Percentiles rank a stretch among this genome's conserved stretches.
phyloP scores from a whole-genome alignment of 2,888 invertebrate genomes.

The Trichogramma evanescens region DNA sequence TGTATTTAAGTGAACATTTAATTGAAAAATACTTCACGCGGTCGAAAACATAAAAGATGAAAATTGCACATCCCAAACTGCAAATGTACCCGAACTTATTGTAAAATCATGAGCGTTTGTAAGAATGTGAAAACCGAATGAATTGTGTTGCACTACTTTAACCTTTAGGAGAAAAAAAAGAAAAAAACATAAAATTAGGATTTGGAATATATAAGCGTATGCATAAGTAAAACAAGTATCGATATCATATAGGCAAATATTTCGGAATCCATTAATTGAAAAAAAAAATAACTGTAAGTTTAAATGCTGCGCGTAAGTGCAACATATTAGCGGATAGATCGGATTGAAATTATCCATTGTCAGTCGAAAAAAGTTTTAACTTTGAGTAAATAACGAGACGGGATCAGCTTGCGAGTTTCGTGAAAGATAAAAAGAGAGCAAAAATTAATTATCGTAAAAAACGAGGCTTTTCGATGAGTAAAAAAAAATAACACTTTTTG shows the following conservation, averaged over 20 bases:
- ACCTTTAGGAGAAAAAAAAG: constrained; percentile 6
- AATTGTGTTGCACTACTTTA: constrained; percentile 21
- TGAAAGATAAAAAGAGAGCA: not conserved
- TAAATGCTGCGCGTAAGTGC: constrained; percentile 16
- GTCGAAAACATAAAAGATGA: not conserved
- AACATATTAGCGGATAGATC: constrained; percentile 11
- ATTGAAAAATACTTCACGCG: not conserved
- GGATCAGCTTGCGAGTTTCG: too few species aligned
- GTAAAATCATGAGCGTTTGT: constrained; percentile 12
- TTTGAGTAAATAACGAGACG: too few species aligned
- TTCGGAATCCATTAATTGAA: constrained; percentile 12
- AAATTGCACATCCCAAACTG: constrained; percentile 7
- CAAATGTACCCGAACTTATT: not conserved
- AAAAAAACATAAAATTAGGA: constrained; percentile 15
- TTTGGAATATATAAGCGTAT: constrained; percentile 19
- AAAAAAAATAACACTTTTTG: too few species aligned
- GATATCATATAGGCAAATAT: constrained; percentile 14
- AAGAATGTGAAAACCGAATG: constrained; percentile 10
- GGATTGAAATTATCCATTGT: not conserved
- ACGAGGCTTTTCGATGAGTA: not conserved
- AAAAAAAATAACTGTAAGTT: constrained; percentile 16
- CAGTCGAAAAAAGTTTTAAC: too few species aligned
- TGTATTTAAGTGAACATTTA: not conserved
- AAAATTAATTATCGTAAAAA: not conserved
- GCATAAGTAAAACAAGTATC: constrained; percentile 16